Conservation (phyloP, 2,797 vertebrate genomes). For the Austrolebias charrua region DNA sequence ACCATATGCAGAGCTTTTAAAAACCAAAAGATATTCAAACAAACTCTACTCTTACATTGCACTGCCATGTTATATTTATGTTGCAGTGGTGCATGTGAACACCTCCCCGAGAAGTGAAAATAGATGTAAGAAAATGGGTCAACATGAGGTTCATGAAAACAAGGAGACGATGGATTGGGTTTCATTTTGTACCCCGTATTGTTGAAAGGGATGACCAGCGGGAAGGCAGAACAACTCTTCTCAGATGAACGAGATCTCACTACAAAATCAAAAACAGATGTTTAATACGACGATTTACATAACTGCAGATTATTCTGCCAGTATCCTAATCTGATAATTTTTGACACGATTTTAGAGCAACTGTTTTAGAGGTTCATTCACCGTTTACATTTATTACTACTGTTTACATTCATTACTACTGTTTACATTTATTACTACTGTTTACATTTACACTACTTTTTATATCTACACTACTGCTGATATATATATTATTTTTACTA, state of each 20-base stretch:
- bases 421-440: no score
- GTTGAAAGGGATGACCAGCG: constrained; percentile 25
- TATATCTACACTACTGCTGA: no score
- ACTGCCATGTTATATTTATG: constrained; percentile 31
- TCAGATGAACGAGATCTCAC: not conserved
- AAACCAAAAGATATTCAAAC: constrained; percentile 8
- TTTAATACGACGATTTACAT: not conserved
- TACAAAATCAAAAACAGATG: not conserved
- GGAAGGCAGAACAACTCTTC: not conserved
- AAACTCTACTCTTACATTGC: constrained; percentile 7
- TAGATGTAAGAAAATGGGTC: constrained; percentile 17
- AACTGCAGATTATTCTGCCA: not conserved
- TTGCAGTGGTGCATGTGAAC: constrained; percentile 41
- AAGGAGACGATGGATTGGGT: constrained; percentile 23
- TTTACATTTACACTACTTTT: no score
- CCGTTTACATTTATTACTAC: no score
- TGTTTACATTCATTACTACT: no score
- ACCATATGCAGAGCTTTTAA: no score
- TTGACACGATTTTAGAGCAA: not conserved
- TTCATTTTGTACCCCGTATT: constrained; percentile 36
- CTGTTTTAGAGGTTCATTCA: not conserved
- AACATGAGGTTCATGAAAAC: constrained; percentile 16
- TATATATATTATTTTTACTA: no score
- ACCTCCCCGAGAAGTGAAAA: constrained; percentile 36
- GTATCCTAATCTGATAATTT: not conserved